Conservation (phyloP, 1,140 invertebrate genomes). For the Panagrolaimus sp. region DNA sequence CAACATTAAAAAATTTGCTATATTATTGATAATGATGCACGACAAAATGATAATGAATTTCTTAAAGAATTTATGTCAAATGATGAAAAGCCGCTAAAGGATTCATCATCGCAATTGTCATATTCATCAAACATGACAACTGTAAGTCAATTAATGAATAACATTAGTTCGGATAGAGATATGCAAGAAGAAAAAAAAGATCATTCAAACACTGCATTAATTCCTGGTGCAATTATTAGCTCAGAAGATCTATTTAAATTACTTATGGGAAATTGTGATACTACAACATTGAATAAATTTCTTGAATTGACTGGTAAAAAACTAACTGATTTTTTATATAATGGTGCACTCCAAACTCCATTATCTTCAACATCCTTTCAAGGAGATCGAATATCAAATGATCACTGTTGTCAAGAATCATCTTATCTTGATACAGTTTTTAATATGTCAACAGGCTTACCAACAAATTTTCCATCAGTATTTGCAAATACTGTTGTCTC, state of each 20-base stretch:
- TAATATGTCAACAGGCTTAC: constrained; percentile 14
- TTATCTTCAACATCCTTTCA: constrained; percentile 24
- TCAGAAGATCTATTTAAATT: background rate
- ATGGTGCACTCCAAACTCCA: constrained; percentile 16
- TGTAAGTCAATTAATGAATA: constrained; percentile 48
- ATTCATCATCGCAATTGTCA: constrained; percentile 55
- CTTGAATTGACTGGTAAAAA: constrained; percentile 41
- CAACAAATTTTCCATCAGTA: background rate
- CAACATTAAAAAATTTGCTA: constrained; percentile 94
- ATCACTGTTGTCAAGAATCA: background rate
- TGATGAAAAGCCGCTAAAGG: constrained; percentile 52
- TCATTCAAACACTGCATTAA: background rate
- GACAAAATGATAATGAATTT: constrained; percentile 51
- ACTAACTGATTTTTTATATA: constrained; percentile 27
- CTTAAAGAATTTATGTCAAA: constrained; percentile 36
- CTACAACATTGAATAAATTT: background rate
- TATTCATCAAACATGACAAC: constrained; percentile 42
- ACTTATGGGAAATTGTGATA: background rate
- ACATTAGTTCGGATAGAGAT: constrained; percentile 37
- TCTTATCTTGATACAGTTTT: background rate
- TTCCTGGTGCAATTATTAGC: background rate
- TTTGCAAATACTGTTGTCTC: background rate
- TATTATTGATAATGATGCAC: constrained; percentile 64
- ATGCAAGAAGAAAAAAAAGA: background rate
- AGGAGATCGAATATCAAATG: background rate